These are phyloP conservation scores for Buphagus erythrorhynchus DNA, from an alignment of 2,797 vertebrate species.

Conservation along the genomic window DNA sequence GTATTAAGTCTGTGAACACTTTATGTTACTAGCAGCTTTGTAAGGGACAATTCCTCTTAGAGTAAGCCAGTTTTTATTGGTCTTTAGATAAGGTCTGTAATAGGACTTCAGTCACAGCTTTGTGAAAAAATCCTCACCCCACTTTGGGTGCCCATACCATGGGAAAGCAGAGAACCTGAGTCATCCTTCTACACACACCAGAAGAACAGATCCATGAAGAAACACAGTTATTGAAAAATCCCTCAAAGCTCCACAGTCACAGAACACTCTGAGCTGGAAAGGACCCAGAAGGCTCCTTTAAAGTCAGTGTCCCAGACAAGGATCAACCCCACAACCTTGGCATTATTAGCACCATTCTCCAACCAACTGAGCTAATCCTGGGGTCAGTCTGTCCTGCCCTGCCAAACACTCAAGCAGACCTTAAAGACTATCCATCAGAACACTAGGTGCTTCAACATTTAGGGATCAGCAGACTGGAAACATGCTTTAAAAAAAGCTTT, in stretches of 20 bases:
- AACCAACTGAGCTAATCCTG: neutral
- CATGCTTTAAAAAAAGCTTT: neutral
- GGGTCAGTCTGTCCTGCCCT: neutral
- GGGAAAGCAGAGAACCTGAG: neutral
- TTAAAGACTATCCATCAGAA: neutral
- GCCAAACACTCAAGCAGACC: neutral
- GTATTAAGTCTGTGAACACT: neutral
- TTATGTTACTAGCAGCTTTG: neutral
- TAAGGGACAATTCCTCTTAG: neutral
- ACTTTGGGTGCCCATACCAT: fast-evolving
- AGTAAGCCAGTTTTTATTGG: neutral
- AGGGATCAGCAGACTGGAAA: neutral
- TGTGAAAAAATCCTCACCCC: neutral
- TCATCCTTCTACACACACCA: neutral
- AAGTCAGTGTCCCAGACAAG: neutral
- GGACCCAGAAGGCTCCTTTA: neutral
- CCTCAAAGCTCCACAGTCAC: neutral
- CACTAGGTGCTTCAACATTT: neutral
- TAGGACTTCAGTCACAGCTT: neutral
- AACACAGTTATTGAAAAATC: neutral
- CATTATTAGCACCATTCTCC: neutral
- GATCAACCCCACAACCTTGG: neutral
- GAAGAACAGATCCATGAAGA: neutral
- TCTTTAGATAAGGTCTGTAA: neutral
- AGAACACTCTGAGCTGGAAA: neutral